These are phyloP conservation scores for Lithodes maja DNA, from an alignment of 2,888 invertebrate genomes.

Conservation along the genomic window DNA sequence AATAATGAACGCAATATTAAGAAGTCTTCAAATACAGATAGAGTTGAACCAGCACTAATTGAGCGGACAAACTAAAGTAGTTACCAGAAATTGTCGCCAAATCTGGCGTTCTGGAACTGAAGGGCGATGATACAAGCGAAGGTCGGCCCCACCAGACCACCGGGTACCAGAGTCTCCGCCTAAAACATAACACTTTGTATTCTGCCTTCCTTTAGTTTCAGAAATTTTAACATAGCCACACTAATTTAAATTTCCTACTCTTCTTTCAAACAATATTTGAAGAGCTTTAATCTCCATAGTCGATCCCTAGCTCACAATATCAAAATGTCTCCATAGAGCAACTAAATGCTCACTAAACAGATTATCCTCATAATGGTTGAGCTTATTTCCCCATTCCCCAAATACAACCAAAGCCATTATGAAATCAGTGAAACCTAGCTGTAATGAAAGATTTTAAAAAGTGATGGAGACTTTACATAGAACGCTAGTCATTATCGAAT, in stretches of 20 bases:
- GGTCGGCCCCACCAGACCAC: conserved; percentile 59
- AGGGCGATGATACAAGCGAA: conserved; percentile 60
- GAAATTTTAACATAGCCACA: too few species aligned
- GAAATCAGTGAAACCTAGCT: neutral
- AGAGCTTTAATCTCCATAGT: neutral
- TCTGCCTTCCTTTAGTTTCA: neutral
- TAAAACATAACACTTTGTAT: neutral
- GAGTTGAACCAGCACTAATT: neutral
- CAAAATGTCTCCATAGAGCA: neutral
- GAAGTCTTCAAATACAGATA: too few species aligned
- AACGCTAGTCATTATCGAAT: too few species aligned
- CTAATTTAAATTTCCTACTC: neutral
- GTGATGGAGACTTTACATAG: too few species aligned
- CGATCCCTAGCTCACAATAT: neutral
- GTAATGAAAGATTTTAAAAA: neutral
- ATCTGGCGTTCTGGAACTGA: conserved; percentile 54
- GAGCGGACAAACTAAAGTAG: neutral
- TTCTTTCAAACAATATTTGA: neutral
- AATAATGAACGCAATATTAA: neutral
- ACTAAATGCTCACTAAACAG: too few species aligned
- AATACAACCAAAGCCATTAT: too few species aligned
- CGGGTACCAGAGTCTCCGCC: conserved; percentile 42
- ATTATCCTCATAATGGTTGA: too few species aligned
- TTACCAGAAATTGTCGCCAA: conserved; percentile 64
- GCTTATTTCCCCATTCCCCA: too few species aligned